Percentiles rank a stretch among this genome's conserved stretches.
Evolutionary conservation across 2,113 vertebrate species (phyloP).

Genomic region (Grallaria varia): DNA sequence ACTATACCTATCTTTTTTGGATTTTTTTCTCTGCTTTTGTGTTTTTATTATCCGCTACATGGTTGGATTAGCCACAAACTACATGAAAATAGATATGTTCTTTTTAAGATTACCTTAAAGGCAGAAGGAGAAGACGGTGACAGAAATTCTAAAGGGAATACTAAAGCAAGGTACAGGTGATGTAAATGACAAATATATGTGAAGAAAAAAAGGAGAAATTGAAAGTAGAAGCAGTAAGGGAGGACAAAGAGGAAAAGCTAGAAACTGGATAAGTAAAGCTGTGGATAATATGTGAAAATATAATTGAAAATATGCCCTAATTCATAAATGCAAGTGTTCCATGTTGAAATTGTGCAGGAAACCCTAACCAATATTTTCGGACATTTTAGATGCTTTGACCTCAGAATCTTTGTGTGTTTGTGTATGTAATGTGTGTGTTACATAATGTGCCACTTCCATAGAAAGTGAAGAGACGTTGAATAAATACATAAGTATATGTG

Average conservation of each 20-base stretch:
- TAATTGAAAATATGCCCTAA: not conserved
- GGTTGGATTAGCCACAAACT: not conserved
- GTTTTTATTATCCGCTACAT: not conserved
- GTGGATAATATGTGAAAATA: not conserved
- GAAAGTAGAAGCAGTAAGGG: not conserved
- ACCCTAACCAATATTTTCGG: not conserved
- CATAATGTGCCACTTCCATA: not conserved
- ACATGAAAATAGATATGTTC: not conserved
- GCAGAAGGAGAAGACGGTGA: not conserved
- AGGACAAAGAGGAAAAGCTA: not conserved
- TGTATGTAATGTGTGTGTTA: fast-evolving
- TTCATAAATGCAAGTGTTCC: not conserved
- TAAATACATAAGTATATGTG: not conserved
- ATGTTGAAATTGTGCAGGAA: not conserved
- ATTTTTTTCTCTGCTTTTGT: fast-evolving
- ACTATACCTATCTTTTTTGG: not conserved
- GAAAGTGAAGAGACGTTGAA: not conserved
- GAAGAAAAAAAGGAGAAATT: not conserved
- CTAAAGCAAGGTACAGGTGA: not conserved
- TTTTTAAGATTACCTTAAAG: not conserved
- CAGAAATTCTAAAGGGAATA: not conserved
- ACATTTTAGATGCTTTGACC: not conserved
- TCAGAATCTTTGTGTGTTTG: not conserved
- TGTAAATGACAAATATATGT: not conserved
- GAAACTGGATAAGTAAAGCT: not conserved